Conservation (phyloP, 2,797 vertebrate species). For the Enteromius treurensis region DNA sequence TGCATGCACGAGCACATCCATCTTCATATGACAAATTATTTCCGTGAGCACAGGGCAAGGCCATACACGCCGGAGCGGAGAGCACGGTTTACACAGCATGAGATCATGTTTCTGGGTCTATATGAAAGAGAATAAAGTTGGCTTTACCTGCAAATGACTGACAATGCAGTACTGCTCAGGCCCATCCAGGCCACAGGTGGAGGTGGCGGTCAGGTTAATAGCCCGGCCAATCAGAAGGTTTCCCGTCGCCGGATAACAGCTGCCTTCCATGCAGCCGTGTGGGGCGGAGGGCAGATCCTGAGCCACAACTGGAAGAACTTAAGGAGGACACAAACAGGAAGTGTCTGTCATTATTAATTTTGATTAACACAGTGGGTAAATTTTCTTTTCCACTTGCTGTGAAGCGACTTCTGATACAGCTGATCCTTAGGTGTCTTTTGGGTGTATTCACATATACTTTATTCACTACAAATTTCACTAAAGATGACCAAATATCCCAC, state of each 20-base stretch:
- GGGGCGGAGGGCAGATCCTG: conserved; percentile 77
- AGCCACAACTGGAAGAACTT: conserved; percentile 63
- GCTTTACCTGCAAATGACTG: conserved; percentile 85
- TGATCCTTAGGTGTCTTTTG: background rate
- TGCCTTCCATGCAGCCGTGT: conserved; percentile 78
- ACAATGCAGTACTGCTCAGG: conserved; percentile 85
- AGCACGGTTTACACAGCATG: conserved; percentile 37
- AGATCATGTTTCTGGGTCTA: conserved; percentile 35
- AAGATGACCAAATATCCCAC: background rate
- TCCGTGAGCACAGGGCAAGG: conserved; percentile 51
- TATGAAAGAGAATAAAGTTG: conserved; percentile 21
- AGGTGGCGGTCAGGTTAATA: conserved; percentile 76
- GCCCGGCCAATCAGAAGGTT: conserved; percentile 86
- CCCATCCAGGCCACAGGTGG: conserved; percentile 79
- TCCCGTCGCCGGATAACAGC: conserved; percentile 86
- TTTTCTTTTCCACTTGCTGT: background rate
- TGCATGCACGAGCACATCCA: conserved; percentile 11
- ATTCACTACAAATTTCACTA: background rate
- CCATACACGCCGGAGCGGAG: conserved; percentile 35
- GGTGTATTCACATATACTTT: background rate
- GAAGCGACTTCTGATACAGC: background rate
- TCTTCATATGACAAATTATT: conserved; percentile 43
- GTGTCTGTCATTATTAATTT: background rate
- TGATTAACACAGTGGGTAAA: background rate
- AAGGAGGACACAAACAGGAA: conserved; percentile 18